These are phyloP conservation scores for Myiozetetes cayanensis DNA, from an alignment of 2,113 vertebrate genomes.

Conservation along the genomic window DNA sequence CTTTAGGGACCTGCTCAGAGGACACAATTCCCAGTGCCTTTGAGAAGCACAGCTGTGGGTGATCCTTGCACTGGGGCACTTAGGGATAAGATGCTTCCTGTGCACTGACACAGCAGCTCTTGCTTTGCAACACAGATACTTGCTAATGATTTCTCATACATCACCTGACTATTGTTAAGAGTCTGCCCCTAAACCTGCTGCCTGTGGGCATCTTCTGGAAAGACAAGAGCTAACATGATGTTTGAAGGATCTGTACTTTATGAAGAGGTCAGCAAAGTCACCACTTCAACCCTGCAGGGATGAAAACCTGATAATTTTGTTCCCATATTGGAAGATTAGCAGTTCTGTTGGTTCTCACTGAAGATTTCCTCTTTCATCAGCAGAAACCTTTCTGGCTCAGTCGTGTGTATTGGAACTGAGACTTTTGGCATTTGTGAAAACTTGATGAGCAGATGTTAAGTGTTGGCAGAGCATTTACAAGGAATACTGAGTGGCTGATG, in stretches of 20 bases:
- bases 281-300: not conserved
- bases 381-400: not conserved
- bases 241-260: not conserved
- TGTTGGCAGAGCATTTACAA: not conserved
- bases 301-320: not conserved
- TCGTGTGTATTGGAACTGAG: not conserved
- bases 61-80: not conserved
- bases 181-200: not conserved
- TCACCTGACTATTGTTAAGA: not conserved
- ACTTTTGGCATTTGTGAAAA: not conserved
- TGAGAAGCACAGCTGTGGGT: not conserved
- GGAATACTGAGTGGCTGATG: not conserved
- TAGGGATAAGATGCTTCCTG: rapidly evolving
- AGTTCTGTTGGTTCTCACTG: not conserved
- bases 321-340: not conserved
- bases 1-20: not conserved
- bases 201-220: not conserved
- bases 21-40: not conserved
- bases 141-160: not conserved
- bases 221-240: not conserved
- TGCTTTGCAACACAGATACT: not conserved
- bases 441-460: not conserved
- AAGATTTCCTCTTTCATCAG: not conserved
- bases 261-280: not conserved
- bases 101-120: not conserved